Conservation (phyloP, 2,113 vertebrate species). For the Callospermophilus lateralis region DNA sequence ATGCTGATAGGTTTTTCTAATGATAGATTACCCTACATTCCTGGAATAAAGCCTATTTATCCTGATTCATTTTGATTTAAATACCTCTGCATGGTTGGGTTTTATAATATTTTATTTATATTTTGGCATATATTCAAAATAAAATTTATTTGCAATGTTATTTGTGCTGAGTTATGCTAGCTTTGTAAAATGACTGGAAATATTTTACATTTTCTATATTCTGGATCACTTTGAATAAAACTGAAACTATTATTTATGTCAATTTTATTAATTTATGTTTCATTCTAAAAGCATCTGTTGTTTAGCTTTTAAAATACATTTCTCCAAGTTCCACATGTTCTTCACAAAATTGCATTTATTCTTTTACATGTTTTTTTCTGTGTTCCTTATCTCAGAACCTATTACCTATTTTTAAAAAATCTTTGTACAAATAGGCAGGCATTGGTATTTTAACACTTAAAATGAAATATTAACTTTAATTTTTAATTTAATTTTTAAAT, state of each 20-base stretch:
- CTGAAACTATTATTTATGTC: neutral
- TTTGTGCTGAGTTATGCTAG: neutral
- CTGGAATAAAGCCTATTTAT: neutral
- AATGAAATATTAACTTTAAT: neutral
- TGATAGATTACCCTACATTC: neutral
- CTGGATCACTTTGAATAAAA: neutral
- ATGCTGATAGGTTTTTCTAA: neutral
- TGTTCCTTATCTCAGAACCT: neutral
- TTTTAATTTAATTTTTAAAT: neutral
- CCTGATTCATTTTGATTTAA: constrained; percentile 44
- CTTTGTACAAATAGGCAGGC: neutral
- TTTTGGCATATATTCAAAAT: constrained; percentile 50
- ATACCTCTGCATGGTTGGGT: neutral
- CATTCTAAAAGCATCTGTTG: neutral
- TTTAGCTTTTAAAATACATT: neutral
- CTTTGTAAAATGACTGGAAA: neutral
- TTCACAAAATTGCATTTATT: neutral
- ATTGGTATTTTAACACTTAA: neutral
- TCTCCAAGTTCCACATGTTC: neutral
- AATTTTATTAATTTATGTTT: constrained; percentile 39
- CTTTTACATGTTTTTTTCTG: neutral
- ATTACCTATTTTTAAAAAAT: neutral
- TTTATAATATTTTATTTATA: constrained; percentile 55
- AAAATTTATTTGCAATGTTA: neutral
- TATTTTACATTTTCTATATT: neutral